A percentile compares a stretch with the other conserved stretches of the same genome.
Conservation (phyloP, 2,888 invertebrate genomes). For the Dicranocentrus wangi region DNA sequence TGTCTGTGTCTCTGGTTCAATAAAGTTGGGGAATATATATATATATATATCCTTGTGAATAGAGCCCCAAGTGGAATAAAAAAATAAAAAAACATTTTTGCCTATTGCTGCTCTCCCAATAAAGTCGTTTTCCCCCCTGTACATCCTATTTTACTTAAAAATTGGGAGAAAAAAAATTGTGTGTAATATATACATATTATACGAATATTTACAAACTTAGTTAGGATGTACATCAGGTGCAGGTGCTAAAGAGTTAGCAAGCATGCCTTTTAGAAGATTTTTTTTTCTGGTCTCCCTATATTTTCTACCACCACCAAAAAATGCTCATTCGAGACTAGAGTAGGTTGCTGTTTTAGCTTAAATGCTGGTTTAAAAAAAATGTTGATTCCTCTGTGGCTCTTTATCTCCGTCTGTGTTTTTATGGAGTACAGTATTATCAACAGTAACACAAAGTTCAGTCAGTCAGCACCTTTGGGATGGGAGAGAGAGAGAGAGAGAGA, state of each 20-base stretch:
- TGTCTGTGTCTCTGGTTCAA: no score
- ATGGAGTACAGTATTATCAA: slow-evolving; percentile 12
- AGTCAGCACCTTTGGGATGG: not conserved
- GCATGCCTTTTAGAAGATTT: no score
- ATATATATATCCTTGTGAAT: no score
- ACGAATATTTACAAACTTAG: not conserved
- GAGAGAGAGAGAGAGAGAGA: not conserved
- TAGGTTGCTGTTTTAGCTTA: slow-evolving; percentile 1
- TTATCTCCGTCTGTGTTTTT: not conserved
- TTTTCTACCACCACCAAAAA: no score
- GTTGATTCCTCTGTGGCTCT: not conserved
- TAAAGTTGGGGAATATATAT: no score
- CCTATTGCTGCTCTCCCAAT: no score
- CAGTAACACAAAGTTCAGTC: slow-evolving; percentile 21
- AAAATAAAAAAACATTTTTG: no score
- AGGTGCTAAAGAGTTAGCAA: not conserved
- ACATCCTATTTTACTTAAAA: no score
- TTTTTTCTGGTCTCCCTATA: no score
- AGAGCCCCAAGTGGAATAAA: no score
- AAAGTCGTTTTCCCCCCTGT: no score
- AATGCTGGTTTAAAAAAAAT: not conserved
- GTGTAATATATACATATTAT: not conserved
- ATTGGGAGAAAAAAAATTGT: no score
- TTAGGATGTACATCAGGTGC: slow-evolving; percentile 14
- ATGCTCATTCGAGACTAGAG: not conserved